Evolutionary conservation across 2,888 invertebrate species (phyloP).

Genomic region (Rhodophaea formosa): DNA sequence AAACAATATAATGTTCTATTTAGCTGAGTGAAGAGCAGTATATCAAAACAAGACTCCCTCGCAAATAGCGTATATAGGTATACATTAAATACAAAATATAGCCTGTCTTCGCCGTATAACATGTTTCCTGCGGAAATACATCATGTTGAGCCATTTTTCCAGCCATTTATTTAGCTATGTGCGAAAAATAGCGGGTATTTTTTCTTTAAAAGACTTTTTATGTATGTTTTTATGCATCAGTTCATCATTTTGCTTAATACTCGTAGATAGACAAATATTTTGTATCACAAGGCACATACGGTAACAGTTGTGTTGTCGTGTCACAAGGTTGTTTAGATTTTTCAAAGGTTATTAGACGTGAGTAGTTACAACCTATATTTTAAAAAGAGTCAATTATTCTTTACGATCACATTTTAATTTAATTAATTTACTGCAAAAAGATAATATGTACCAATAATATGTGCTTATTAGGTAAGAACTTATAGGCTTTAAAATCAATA

Average conservation of each 20-base stretch:
- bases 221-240: constrained; percentile 9
- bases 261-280: neutral
- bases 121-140: constrained; percentile 59
- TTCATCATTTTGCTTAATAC: neutral
- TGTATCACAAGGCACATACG: too few species aligned
- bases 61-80: constrained; percentile 49
- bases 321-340: too few species aligned
- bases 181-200: constrained; percentile 52
- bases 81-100: constrained; percentile 57
- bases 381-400: too few species aligned
- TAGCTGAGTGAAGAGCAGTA: constrained; percentile 36
- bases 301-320: too few species aligned
- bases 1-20: constrained; percentile 11
- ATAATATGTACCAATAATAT: too few species aligned
- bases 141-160: constrained; percentile 59
- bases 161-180: constrained; percentile 52
- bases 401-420: too few species aligned
- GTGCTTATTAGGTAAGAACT: too few species aligned
- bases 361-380: too few species aligned
- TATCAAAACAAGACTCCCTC: constrained; percentile 43
- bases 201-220: constrained; percentile 37
- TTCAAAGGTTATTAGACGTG: too few species aligned
- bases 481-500: too few species aligned
- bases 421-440: too few species aligned
- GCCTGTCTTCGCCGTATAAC: constrained; percentile 57